phyloP scores from a whole-genome alignment of 1,140 invertebrate genomes.

The Notospermus geniculatus region DNA sequence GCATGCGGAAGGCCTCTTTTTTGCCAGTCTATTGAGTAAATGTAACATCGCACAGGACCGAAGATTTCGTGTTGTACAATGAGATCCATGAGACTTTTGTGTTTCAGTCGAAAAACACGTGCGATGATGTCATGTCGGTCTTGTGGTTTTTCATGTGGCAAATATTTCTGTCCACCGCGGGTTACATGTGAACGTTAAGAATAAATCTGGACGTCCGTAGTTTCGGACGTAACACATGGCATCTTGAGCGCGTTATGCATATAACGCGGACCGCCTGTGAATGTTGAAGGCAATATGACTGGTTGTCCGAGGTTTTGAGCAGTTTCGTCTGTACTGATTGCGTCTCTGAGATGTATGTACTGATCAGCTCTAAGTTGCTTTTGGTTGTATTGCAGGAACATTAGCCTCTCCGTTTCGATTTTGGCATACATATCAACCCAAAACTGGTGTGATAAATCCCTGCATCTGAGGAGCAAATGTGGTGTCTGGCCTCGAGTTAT shows the following conservation, averaged over 20 bases:
- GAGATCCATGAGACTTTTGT: too few relatives aligned
- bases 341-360: too few relatives aligned
- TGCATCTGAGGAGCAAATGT: too few relatives aligned
- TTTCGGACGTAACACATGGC: background rate
- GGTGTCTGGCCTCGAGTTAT: too few relatives aligned
- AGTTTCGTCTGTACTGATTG: constrained; percentile 17
- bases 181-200: constrained; percentile 61
- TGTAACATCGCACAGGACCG: constrained; percentile 39
- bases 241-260: constrained; percentile 2
- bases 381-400: too few relatives aligned
- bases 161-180: constrained; percentile 59
- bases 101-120: constrained; percentile 59
- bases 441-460: too few relatives aligned
- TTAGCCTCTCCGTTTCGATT: too few relatives aligned
- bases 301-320: constrained; percentile 34
- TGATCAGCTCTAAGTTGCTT: too few relatives aligned
- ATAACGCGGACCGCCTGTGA: constrained; percentile 6
- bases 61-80: constrained; percentile 38
- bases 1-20: too few relatives aligned
- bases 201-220: constrained; percentile 57
- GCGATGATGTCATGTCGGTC: constrained; percentile 56
- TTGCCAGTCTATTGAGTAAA: too few relatives aligned
- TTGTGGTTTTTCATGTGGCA: constrained; percentile 30
- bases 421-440: too few relatives aligned
- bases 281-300: constrained; percentile 9